A percentile compares a stretch with the other conserved stretches of the same genome.
These are phyloP conservation scores for Rotaria magnacalcarata DNA, from an alignment of 2,888 invertebrate species.

Conservation along the genomic window DNA sequence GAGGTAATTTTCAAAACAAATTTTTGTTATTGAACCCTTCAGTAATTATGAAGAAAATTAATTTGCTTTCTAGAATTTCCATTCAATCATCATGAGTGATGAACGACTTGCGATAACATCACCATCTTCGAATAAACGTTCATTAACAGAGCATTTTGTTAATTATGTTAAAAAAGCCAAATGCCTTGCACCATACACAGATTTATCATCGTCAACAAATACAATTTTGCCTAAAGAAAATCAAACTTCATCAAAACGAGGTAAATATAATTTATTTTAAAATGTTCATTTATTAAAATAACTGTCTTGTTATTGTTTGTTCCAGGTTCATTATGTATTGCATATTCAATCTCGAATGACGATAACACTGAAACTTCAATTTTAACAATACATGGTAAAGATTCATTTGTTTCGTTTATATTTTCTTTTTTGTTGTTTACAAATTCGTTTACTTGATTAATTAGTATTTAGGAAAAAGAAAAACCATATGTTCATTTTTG, in stretches of 20 bases:
- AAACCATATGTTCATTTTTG: not conserved
- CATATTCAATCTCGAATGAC: not conserved
- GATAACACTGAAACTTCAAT: not conserved
- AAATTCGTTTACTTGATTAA: not conserved
- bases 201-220: not conserved
- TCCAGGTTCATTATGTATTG: conserved; percentile 21
- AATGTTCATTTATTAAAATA: not conserved
- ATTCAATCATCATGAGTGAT: not conserved
- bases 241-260: not conserved
- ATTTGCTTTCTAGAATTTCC: not conserved
- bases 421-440: not conserved
- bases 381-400: not conserved
- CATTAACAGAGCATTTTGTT: conserved; percentile 27
- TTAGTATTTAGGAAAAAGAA: not conserved
- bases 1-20: not conserved
- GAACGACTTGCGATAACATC: not conserved
- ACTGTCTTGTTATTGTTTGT: not conserved
- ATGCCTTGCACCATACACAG: not conserved
- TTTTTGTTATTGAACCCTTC: no score
- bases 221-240: not conserved
- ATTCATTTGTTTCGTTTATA: not conserved
- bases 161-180: conserved; percentile 30
- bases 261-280: not conserved
- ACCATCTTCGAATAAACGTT: not conserved
- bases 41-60: not conserved